A percentile compares a stretch with the other conserved stretches of the same genome.
Conservation (phyloP, 37 sponge, comb jelly and placozoan genomes). For the Haliclona indistincta region DNA sequence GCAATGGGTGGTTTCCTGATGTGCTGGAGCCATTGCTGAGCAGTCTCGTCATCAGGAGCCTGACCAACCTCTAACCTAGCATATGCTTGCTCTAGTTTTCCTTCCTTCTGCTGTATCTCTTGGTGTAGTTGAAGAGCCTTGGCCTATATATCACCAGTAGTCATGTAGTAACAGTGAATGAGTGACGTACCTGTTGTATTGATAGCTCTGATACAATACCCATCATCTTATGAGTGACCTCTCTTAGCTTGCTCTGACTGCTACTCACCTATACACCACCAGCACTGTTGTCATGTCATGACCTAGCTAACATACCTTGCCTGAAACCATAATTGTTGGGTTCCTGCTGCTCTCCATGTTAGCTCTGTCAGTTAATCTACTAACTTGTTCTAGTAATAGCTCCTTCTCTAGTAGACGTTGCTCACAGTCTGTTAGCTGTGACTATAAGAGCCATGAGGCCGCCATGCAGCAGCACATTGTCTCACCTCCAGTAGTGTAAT, state of each 20-base stretch:
- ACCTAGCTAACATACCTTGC: too few species aligned
- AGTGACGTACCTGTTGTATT: slow-evolving; percentile 79
- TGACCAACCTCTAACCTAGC: slow-evolving; percentile 74
- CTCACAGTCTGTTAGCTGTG: slow-evolving; percentile 71
- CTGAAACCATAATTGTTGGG: slow-evolving; percentile 29
- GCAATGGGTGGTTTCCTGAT: neutral
- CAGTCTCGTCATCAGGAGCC: slow-evolving; percentile 74
- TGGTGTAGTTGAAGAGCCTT: slow-evolving; percentile 70
- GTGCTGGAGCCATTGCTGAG: neutral
- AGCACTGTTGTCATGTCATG: slow-evolving; percentile 39
- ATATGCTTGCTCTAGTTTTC: slow-evolving; percentile 71
- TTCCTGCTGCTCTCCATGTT: slow-evolving; percentile 40
- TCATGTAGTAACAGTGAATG: neutral
- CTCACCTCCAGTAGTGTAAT: slow-evolving; percentile 77
- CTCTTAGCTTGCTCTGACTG: slow-evolving; percentile 85
- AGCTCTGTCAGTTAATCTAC: slow-evolving; percentile 71
- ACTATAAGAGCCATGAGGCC: slow-evolving; percentile 19
- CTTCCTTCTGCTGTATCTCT: slow-evolving; percentile 53
- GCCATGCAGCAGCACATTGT: slow-evolving; percentile 24
- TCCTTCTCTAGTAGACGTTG: slow-evolving; percentile 90
- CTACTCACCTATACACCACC: slow-evolving; percentile 57
- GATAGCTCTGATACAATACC: slow-evolving; percentile 92
- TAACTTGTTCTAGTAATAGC: slow-evolving; percentile 90
- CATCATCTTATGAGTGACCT: slow-evolving; percentile 93
- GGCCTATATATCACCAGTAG: slow-evolving; percentile 45